Conservation (phyloP, 2,113 vertebrate species). For the Bungarus multicinctus region DNA sequence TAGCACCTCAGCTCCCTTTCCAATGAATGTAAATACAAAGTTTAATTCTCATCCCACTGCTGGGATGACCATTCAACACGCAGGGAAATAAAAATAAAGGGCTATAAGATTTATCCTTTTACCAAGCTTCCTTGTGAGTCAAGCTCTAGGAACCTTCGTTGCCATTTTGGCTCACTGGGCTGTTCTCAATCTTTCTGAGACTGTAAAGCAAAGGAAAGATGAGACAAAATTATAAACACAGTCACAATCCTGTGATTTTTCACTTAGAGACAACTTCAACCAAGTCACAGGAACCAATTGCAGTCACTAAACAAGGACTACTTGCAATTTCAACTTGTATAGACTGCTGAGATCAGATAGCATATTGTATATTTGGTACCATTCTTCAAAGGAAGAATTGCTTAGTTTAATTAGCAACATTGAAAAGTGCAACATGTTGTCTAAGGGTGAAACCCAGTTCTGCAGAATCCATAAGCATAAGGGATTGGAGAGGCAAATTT, state of each 20-base stretch:
- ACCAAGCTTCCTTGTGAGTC: background rate
- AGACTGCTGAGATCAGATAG: background rate
- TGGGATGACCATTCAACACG: background rate
- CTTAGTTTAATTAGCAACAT: background rate
- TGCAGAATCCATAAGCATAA: background rate
- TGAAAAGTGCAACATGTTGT: background rate
- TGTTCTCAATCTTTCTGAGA: background rate
- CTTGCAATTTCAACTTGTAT: background rate
- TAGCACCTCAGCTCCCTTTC: too few relatives aligned
- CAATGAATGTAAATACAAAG: background rate
- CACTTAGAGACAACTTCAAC: background rate
- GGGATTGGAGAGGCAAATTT: background rate
- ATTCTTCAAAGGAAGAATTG: background rate
- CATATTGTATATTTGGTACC: background rate
- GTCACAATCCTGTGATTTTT: background rate
- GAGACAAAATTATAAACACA: background rate
- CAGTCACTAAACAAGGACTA: background rate
- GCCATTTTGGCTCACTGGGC: background rate
- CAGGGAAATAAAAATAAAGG: background rate
- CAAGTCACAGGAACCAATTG: background rate
- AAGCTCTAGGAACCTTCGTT: background rate
- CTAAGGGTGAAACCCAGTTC: background rate
- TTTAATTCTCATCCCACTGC: background rate
- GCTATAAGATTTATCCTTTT: background rate
- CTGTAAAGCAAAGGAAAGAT: background rate